Conservation (phyloP, 2,888 invertebrate genomes). For the Penaeus monodon region DNA sequence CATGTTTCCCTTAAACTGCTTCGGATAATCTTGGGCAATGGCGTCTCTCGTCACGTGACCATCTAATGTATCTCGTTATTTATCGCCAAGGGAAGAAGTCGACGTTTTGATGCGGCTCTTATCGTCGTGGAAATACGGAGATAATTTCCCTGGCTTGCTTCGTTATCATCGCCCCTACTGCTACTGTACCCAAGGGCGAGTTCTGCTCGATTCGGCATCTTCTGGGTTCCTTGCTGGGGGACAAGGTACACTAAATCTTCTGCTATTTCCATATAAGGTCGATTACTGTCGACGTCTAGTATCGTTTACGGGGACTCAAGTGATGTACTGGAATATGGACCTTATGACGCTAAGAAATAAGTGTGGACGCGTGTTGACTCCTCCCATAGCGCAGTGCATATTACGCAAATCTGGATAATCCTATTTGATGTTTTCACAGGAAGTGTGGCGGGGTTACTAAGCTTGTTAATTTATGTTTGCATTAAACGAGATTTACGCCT, state of each 20-base stretch:
- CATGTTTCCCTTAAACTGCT: background rate
- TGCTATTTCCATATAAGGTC: background rate
- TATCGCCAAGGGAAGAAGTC: slow-evolving; percentile 26
- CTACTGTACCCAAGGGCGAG: background rate
- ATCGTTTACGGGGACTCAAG: background rate
- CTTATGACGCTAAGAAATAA: background rate
- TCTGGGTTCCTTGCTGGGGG: background rate
- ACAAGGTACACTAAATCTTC: background rate
- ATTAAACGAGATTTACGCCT: slow-evolving; percentile 51
- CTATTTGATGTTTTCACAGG: slow-evolving; percentile 54
- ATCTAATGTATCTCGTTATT: slow-evolving; percentile 33
- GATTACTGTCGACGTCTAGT: background rate
- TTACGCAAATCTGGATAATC: slow-evolving; percentile 46
- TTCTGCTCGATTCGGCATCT: background rate
- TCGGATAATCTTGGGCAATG: slow-evolving; percentile 29
- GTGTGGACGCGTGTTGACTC: background rate
- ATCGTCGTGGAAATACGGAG: background rate
- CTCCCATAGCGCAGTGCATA: slow-evolving; percentile 9
- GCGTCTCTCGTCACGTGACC: slow-evolving; percentile 39
- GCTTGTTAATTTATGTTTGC: slow-evolving; percentile 58
- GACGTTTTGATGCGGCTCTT: slow-evolving; percentile 1
- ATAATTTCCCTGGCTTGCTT: no score
- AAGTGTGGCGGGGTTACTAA: slow-evolving; percentile 53
- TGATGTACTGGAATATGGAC: background rate
- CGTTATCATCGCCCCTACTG: background rate